Percentiles rank a stretch among this genome's conserved stretches.
Evolutionary conservation across 2,113 vertebrate genomes (phyloP).

Genomic region (Centropus unirufus): DNA sequence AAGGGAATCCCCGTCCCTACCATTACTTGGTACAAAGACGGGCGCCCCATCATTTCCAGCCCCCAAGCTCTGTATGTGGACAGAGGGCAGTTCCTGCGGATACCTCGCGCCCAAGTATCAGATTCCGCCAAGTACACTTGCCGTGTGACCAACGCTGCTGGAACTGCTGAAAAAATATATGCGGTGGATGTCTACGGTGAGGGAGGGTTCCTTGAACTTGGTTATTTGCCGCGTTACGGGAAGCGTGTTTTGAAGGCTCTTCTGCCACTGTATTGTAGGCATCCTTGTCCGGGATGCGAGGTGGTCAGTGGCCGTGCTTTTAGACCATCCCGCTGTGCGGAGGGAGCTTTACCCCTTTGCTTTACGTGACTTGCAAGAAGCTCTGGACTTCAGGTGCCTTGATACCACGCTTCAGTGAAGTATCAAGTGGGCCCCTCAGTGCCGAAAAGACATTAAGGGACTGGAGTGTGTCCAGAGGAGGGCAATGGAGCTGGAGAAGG

Average conservation of each 20-base stretch:
- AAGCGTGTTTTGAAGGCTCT: not conserved
- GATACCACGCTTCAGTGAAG: not conserved
- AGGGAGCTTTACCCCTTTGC: not conserved
- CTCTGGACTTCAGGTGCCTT: not conserved
- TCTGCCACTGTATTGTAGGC: not conserved
- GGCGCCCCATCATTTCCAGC: conserved; percentile 77
- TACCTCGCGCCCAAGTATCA: conserved; percentile 82
- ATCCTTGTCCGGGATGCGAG: not conserved
- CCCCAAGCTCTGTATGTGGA: conserved; percentile 85
- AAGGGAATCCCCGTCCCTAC: conserved; percentile 89
- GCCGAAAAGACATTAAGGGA: no score
- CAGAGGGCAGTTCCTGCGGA: conserved; percentile 89
- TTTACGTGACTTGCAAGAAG: not conserved
- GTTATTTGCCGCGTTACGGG: not conserved
- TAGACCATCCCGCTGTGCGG: not conserved
- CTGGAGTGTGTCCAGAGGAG: no score
- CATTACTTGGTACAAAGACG: conserved; percentile 89
- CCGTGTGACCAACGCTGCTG: conserved; percentile 82
- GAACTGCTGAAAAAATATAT: conserved; percentile 85
- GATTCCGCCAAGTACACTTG: conserved; percentile 88
- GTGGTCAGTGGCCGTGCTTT: not conserved
- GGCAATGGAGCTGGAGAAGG: no score
- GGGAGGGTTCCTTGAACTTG: not conserved
- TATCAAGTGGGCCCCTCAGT: no score
- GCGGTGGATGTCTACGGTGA: conserved; percentile 89